Conservation (phyloP, 23 tunicate species). For the Ascidia mentula region DNA sequence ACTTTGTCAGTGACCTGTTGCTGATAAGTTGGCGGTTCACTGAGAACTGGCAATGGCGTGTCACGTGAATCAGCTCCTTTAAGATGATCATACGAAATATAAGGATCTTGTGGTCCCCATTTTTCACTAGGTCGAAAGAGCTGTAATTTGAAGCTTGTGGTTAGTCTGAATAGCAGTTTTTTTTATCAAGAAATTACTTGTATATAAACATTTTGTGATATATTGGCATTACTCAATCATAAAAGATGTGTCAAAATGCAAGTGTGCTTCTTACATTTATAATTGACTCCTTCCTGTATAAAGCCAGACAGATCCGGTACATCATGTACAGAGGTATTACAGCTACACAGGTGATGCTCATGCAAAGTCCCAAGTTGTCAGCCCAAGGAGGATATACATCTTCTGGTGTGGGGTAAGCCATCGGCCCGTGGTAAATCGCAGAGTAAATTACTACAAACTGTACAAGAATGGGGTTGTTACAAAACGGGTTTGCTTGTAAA, state of each 20-base stretch:
- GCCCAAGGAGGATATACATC: slow-evolving; percentile 46
- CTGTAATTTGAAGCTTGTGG: too few relatives aligned
- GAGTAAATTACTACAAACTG: slow-evolving; percentile 42
- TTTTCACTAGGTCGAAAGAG: neutral
- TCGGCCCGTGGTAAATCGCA: slow-evolving; percentile 20
- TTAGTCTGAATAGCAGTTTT: too few relatives aligned
- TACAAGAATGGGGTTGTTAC: too few relatives aligned
- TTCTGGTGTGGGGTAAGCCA: neutral
- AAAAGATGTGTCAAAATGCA: neutral
- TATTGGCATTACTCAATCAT: neutral
- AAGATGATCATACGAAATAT: neutral
- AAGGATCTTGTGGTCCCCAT: neutral
- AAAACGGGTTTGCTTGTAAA: neutral
- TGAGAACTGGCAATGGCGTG: neutral
- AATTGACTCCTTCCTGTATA: neutral
- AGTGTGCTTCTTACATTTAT: neutral
- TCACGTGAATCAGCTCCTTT: neutral
- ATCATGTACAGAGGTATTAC: slow-evolving; percentile 49
- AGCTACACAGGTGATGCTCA: slow-evolving; percentile 33
- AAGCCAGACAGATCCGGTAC: slow-evolving; percentile 4
- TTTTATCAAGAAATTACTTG: too few relatives aligned
- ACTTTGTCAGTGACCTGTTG: neutral
- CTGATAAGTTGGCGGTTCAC: too few relatives aligned
- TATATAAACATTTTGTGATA: too few relatives aligned
- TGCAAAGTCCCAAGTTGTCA: slow-evolving; percentile 34